Conservation (phyloP, 2,888 invertebrate species). For the Maniola hyperantus region DNA sequence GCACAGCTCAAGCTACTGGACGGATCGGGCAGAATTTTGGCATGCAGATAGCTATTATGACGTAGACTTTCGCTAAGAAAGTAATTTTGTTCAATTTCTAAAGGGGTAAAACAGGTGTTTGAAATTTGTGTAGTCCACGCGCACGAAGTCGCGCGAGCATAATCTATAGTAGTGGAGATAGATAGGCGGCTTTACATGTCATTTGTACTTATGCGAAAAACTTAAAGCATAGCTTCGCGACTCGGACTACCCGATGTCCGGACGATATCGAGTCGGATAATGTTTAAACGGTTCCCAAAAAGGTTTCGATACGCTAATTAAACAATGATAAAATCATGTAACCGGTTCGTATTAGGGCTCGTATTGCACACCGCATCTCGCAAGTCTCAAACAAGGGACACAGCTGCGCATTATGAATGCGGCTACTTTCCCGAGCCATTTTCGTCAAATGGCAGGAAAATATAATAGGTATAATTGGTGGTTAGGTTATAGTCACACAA, state of each 20-base stretch:
- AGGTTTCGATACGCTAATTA: slow-evolving; percentile 61
- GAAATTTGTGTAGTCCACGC: too few relatives aligned
- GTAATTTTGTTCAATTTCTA: too few relatives aligned
- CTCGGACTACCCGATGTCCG: not conserved
- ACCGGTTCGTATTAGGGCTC: slow-evolving; percentile 58
- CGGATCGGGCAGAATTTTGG: too few relatives aligned
- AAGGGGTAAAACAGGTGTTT: too few relatives aligned
- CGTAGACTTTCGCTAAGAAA: too few relatives aligned
- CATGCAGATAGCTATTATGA: too few relatives aligned
- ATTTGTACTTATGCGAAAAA: not conserved
- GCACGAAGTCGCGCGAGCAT: too few relatives aligned
- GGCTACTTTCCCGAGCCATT: slow-evolving; percentile 64
- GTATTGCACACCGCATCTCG: slow-evolving; percentile 45
- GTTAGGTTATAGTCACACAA: slow-evolving; percentile 53
- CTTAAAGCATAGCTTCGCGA: not conserved
- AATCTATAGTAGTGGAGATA: too few relatives aligned
- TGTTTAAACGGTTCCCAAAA: slow-evolving; percentile 43
- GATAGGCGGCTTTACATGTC: too few relatives aligned
- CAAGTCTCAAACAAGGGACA: slow-evolving; percentile 43
- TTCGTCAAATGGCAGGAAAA: slow-evolving; percentile 64
- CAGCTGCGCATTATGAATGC: slow-evolving; percentile 52
- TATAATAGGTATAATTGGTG: slow-evolving; percentile 45
- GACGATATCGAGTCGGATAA: not conserved
- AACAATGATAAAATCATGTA: slow-evolving; percentile 52
- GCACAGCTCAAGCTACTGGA: too few relatives aligned